Base-by-base conservation (phyloP, 1,140 invertebrate species). In the honey bee (Apis mellifera) region DNA sequence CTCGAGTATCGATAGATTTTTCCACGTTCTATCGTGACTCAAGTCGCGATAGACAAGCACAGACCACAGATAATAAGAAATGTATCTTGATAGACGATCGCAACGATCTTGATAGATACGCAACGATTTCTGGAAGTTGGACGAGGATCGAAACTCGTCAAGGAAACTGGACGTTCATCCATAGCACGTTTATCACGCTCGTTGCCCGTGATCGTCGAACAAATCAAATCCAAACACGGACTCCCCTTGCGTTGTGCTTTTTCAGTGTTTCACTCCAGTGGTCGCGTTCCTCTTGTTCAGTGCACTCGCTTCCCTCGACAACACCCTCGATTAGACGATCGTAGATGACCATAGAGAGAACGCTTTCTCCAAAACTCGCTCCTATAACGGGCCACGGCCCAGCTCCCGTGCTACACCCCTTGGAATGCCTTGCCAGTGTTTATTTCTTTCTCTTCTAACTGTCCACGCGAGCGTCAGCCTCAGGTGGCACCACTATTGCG, bases 401-500 rank as follows among this genome's bases (percentile, higher is more conserved):
- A 60, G 42, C 60, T 59, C 42, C 57, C 42, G 57, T 57, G 81
- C 64, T 70, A 76, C 79, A 71, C 72, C 57, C 54, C 59, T 71
- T 87, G 83, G 86, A 85, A 88, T 88, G 83, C 86, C 70, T 88
- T 84, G 85, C 85, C 85, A 84, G 87, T 86, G 78, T 84, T 79
- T 64, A 72, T 59, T 86, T 81, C 83, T 79, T 68, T 78, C 84
- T 81, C 74, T 85, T 90, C 84, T 84, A 88, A 81, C 84, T 88
- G 54, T 78, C 68, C 71, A 52, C 84, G 57, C 48, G 72, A 54
- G 55, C 71, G 66, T 59, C 69, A 62, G 60, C 62, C 82, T 89
- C 89, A 89, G 79, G 89, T 87, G 57, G 84, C 78, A 55, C 50
- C 69, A 54, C 50, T 88, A 23, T 82, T 73, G 15, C 82, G 81